Percentiles rank a stretch among this genome's conserved stretches.
Conservation (phyloP, 2,888 invertebrate species). For the Hypomecis punctinalis region DNA sequence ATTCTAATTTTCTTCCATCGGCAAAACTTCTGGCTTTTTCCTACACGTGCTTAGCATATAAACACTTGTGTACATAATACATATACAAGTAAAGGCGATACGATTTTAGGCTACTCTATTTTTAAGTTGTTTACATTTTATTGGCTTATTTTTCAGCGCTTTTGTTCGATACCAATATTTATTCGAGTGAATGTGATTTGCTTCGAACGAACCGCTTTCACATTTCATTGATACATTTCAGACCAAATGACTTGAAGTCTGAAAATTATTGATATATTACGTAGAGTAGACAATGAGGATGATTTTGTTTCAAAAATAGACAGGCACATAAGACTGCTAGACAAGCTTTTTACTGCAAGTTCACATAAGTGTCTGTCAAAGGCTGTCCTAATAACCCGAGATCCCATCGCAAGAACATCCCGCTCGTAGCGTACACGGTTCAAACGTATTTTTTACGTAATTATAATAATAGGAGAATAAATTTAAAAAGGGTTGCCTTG, state of each 20-base stretch:
- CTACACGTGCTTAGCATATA: not conserved
- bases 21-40: slow-evolving; percentile 2
- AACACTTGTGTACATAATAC: slow-evolving; percentile 13
- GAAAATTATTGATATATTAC: slow-evolving; percentile 24
- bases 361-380: not conserved
- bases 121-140: not conserved
- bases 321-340: slow-evolving; percentile 35
- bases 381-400: not conserved
- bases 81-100: not conserved
- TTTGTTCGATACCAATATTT: slow-evolving; percentile 13
- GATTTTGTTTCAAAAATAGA: slow-evolving; percentile 31
- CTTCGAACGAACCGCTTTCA: slow-evolving; percentile 19
- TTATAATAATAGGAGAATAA: no score
- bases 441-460: no score
- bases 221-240: slow-evolving; percentile 17
- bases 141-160: slow-evolving; percentile 29
- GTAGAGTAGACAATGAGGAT: slow-evolving; percentile 19
- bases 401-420: no score
- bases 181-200: slow-evolving; percentile 22
- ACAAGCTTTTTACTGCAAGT: slow-evolving; percentile 6
- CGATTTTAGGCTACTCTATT: not conserved
- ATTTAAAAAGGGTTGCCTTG: no score
- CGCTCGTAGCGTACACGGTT: no score
- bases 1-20: not conserved
- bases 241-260: slow-evolving; percentile 14